phyloP scores from a whole-genome alignment of 2,113 vertebrate genomes.

The Heterocephalus glaber region DNA sequence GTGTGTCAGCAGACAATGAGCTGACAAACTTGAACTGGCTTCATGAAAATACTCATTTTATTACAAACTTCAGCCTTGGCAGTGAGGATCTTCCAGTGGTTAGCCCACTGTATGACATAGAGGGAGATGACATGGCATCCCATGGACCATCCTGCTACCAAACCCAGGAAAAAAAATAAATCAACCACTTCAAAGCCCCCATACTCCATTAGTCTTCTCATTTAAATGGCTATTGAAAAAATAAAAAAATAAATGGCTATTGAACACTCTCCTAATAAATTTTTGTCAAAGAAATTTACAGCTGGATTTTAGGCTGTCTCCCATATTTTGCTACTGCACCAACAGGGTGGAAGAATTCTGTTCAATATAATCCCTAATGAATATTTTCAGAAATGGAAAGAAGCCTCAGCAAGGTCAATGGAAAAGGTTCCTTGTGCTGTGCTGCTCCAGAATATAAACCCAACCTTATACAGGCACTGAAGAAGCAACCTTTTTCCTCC shows the following conservation, averaged over 20 bases:
- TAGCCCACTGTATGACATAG: constrained; percentile 95
- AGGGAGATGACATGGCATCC: constrained; percentile 88
- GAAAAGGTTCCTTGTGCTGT: too few relatives aligned
- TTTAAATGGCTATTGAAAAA: constrained; percentile 99
- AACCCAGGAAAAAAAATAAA: constrained; percentile 90
- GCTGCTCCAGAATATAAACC: too few relatives aligned
- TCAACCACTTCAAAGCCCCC: constrained; percentile 96
- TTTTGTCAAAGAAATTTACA: constrained; percentile 99
- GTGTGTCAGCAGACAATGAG: constrained; percentile 92
- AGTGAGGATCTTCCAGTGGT: constrained; percentile 91
- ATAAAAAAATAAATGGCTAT: too few relatives aligned
- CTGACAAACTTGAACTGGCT: constrained; percentile 99
- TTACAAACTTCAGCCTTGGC: constrained; percentile 96
- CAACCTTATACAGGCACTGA: too few relatives aligned
- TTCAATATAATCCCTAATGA: constrained; percentile 99
- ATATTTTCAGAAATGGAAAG: constrained; percentile 98
- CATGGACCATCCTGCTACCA: constrained; percentile 88
- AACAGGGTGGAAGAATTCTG: constrained; percentile 99
- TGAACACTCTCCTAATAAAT: constrained; percentile 97
- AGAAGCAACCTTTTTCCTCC: too few relatives aligned
- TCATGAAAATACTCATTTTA: constrained; percentile 95
- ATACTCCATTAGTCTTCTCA: constrained; percentile 98
- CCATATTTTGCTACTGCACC: constrained; percentile 98
- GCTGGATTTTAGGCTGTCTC: constrained; percentile 98
- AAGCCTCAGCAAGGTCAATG: constrained; percentile 95